Evolutionary conservation across 2,888 invertebrate species (phyloP).

Genomic region (Tethea ocularis): DNA sequence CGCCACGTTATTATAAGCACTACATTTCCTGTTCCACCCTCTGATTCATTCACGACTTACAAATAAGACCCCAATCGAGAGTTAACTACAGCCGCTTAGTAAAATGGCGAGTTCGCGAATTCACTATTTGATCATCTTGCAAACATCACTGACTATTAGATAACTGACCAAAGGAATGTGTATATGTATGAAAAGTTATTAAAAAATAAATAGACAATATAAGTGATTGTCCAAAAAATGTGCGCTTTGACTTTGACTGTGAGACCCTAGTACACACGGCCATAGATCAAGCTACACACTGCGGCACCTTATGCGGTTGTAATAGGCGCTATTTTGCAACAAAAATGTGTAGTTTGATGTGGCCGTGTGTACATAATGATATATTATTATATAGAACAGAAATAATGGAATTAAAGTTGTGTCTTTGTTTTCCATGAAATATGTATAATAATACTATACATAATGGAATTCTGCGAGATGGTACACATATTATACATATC

Average conservation of each 20-base stretch:
- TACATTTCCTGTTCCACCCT: neutral
- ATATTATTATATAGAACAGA: neutral
- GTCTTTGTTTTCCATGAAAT: neutral
- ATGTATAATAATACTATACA: neutral
- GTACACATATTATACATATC: neutral
- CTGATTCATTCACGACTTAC: neutral
- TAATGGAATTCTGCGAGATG: slow-evolving; percentile 2
- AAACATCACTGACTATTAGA: too few species aligned
- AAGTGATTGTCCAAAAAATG: too few species aligned
- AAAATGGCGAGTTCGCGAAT: neutral
- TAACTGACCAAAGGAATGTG: too few species aligned
- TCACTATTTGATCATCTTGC: too few species aligned
- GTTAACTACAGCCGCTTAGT: neutral
- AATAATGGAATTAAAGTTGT: neutral
- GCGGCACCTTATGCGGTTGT: too few species aligned
- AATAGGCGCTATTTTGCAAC: too few species aligned
- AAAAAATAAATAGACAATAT: too few species aligned
- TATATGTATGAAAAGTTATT: too few species aligned
- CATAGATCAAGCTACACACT: too few species aligned
- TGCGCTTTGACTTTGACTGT: too few species aligned
- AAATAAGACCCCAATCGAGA: neutral
- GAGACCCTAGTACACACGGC: too few species aligned
- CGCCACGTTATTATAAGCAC: neutral
- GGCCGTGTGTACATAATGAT: neutral
- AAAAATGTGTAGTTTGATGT: neutral